Evolutionary conservation across 2,113 vertebrate species (phyloP).

Genomic region (Cygnus buccinator): DNA sequence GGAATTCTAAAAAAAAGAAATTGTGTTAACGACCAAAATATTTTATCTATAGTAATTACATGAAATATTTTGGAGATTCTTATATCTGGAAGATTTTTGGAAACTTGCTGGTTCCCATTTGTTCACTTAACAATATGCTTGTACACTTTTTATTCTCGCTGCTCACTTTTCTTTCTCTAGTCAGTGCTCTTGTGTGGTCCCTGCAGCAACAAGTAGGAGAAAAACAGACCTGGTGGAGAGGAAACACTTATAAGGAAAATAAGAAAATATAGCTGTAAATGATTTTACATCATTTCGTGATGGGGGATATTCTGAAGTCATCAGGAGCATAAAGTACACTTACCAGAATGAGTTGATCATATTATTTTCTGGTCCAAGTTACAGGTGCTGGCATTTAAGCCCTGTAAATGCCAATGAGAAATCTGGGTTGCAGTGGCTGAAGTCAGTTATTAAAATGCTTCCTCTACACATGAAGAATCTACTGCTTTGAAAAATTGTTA

Average conservation of each 20-base stretch:
- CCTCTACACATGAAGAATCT: background rate
- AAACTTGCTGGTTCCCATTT: background rate
- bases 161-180: background rate
- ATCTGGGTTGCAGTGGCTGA: background rate
- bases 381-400: background rate
- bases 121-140: background rate
- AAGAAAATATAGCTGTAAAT: background rate
- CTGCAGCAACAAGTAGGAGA: background rate
- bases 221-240: background rate
- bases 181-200: background rate
- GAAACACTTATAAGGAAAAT: background rate
- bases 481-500: background rate
- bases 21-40: background rate
- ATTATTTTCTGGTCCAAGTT: background rate
- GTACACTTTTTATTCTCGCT: background rate
- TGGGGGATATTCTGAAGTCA: background rate
- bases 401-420: background rate
- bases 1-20: background rate
- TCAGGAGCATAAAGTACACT: background rate
- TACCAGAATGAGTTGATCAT: rapidly evolving
- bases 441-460: background rate
- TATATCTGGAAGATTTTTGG: background rate
- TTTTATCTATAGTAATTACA: background rate
- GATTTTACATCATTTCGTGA: background rate
- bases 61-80: background rate